Percentiles rank a stretch among this genome's conserved stretches.
Evolutionary conservation across 2,113 vertebrate species (phyloP).

Genomic region (Antennarius striatus): DNA sequence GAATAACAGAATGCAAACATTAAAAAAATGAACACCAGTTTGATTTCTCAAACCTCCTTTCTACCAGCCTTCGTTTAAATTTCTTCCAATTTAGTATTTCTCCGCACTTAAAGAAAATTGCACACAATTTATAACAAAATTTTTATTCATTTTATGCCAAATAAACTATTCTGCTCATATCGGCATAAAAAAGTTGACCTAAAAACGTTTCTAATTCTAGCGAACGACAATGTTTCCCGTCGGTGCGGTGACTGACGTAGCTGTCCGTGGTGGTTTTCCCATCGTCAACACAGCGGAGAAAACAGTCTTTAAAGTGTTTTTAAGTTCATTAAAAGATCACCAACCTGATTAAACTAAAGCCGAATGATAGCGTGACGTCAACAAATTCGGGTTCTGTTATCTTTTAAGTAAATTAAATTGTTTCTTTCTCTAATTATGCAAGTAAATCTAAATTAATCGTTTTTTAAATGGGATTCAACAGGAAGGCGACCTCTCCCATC

Average conservation of each 20-base stretch:
- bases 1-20: too few relatives aligned
- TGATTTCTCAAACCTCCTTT: too few relatives aligned
- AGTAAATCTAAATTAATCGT: rapidly evolving
- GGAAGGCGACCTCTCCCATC: too few relatives aligned
- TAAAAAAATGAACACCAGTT: too few relatives aligned
- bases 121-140: rapidly evolving
- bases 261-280: neutral
- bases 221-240: neutral
- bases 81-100: rapidly evolving
- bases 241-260: neutral
- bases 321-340: too few relatives aligned
- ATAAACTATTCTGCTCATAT: rapidly evolving
- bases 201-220: neutral
- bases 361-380: rapidly evolving
- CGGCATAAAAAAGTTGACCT: neutral
- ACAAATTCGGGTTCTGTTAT: rapidly evolving
- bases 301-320: too few relatives aligned
- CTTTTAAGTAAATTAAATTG: rapidly evolving
- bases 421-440: rapidly evolving
- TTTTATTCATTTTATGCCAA: rapidly evolving
- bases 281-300: too few relatives aligned
- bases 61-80: slow-evolving; percentile 1
- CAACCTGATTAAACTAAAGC: neutral
- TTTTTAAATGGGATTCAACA: neutral
- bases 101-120: neutral